These are phyloP conservation scores for Tinea pellionella DNA, from an alignment of 2,888 invertebrate species.

Conservation along the genomic window DNA sequence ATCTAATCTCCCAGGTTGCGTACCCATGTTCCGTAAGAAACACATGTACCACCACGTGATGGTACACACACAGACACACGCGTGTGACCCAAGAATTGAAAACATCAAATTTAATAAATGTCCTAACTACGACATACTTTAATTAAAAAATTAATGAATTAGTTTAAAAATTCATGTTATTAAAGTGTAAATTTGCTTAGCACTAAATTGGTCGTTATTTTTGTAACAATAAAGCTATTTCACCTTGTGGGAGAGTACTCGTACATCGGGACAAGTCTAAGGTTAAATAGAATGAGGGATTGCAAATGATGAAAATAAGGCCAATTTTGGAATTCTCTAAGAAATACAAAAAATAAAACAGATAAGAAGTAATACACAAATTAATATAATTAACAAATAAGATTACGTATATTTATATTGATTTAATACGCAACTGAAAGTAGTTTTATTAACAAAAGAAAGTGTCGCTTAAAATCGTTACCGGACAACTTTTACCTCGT, in stretches of 20 bases:
- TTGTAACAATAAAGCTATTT: background rate
- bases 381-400: no score
- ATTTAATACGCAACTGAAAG: no score
- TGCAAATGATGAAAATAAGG: no score
- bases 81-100: conserved; percentile 34
- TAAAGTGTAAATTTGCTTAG: background rate
- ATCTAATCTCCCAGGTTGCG: conserved; percentile 49
- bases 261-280: conserved; percentile 49
- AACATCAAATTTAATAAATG: conserved; percentile 19
- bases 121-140: conserved; percentile 17
- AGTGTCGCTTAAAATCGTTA: no score
- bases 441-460: no score
- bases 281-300: conserved; percentile 59
- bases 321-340: conserved; percentile 15
- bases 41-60: conserved; percentile 64
- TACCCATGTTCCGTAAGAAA: conserved; percentile 39
- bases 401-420: no score
- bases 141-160: background rate
- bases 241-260: conserved; percentile 68
- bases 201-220: background rate
- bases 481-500: no score
- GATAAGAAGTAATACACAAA: no score
- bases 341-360: no score
- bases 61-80: no score
- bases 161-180: background rate